Conservation (phyloP, 64 coral and sea anemone genomes). For the Platygyra sinensis region DNA sequence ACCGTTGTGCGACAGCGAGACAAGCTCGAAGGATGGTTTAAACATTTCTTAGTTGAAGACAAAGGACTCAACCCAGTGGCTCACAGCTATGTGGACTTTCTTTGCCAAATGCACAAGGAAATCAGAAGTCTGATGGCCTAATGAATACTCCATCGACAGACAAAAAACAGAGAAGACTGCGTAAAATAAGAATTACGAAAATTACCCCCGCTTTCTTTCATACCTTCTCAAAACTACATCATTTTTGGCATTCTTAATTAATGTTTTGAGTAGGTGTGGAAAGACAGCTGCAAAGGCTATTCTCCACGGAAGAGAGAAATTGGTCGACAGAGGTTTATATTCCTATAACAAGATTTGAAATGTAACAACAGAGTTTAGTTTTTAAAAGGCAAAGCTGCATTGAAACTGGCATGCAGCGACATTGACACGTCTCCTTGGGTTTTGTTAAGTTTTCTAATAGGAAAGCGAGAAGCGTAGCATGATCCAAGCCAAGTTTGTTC, state of each 20-base stretch:
- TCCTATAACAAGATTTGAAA: background rate
- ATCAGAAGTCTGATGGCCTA: slow-evolving; percentile 91
- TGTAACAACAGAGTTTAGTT: slow-evolving; percentile 3
- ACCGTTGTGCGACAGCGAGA: slow-evolving; percentile 96
- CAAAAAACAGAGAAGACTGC: background rate
- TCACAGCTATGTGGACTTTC: slow-evolving; percentile 94
- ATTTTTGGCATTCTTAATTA: background rate
- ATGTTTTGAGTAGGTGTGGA: slow-evolving; percentile 12
- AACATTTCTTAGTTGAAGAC: slow-evolving; percentile 98
- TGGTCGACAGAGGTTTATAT: background rate
- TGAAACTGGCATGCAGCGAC: background rate
- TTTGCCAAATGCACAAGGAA: slow-evolving; percentile 99
- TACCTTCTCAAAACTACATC: background rate
- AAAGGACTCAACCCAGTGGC: slow-evolving; percentile 85
- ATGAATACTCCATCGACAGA: background rate
- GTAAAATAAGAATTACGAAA: background rate
- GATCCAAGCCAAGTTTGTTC: background rate
- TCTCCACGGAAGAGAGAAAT: background rate
- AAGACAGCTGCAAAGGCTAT: background rate
- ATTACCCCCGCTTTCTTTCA: background rate
- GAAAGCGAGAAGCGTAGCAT: background rate
- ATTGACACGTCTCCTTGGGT: background rate
- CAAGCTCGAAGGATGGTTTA: slow-evolving; percentile 96
- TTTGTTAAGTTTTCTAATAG: background rate
- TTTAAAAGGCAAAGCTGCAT: slow-evolving; percentile 4